These are phyloP conservation scores for Melanostoma scalare DNA, from an alignment of 2,888 invertebrate genomes.

Conservation along the genomic window DNA sequence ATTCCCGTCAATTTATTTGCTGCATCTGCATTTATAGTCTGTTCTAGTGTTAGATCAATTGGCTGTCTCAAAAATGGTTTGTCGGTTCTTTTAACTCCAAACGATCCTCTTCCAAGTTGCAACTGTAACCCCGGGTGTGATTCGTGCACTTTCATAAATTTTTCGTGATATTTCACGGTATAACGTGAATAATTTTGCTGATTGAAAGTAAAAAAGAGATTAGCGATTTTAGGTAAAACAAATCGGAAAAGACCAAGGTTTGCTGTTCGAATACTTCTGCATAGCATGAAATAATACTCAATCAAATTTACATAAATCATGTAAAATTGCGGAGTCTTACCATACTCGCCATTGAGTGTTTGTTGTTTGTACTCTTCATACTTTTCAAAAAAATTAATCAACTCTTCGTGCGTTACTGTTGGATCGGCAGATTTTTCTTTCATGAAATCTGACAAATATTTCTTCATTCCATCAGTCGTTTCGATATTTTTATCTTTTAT, in stretches of 20 bases:
- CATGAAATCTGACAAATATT: too few species aligned
- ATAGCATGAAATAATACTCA: constrained; percentile 37
- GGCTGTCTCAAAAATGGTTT: too few species aligned
- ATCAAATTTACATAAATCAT: constrained; percentile 45
- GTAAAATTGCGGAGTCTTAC: constrained; percentile 23
- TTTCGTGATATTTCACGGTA: constrained; percentile 75
- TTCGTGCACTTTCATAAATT: constrained; percentile 26
- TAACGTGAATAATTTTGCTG: constrained; percentile 75
- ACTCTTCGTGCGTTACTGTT: too few species aligned
- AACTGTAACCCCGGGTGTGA: constrained; percentile 35
- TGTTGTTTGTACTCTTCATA: too few species aligned
- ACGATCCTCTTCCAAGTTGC: constrained; percentile 60
- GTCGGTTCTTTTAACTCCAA: constrained; percentile 30
- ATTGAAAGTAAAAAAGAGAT: constrained; percentile 33
- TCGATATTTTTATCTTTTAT: too few species aligned
- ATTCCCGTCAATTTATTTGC: constrained; percentile 18
- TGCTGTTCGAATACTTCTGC: constrained; percentile 13
- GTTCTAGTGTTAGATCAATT: constrained; percentile 27
- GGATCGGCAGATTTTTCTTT: too few species aligned
- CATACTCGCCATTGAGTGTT: too few species aligned
- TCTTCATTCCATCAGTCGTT: too few species aligned
- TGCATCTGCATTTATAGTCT: constrained; percentile 21
- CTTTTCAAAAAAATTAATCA: too few species aligned
- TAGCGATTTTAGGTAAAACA: constrained; percentile 43
- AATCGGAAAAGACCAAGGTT: constrained; percentile 74